Base-by-base conservation (phyloP, 64 coral and sea anemone genomes). In the Anthopleura sola region DNA sequence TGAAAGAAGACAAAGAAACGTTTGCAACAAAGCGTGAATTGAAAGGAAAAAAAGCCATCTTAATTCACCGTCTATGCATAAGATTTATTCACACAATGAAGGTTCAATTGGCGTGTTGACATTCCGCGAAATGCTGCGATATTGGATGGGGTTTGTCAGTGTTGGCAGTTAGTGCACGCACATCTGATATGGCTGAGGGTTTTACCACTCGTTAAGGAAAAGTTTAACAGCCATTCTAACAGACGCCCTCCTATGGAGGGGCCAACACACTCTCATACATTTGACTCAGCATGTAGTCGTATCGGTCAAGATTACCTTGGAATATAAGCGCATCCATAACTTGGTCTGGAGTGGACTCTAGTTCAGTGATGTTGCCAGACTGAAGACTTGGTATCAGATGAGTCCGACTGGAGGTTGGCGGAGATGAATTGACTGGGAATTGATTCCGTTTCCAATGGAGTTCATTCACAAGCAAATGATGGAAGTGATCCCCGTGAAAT, bases 401-500 rank as follows among this genome's bases (percentile, higher is more conserved):
- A 37, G 17, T 48, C 1, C 1, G 76, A 24, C 5, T 71, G 29
- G 28, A 34, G 29, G 26, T 12, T 71, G 29, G 28, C 29, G 26
- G 29, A 16, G 66, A 14, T 10, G 29, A 71, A 32, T 36, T 29
- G 66, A 20, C 9, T 15, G 29, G n/a, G 29, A 32, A n/a, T 29
- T 29, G 29, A 32, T 71, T 71, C 66, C 66, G 66, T 71, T 29
- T 71, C 66, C 66, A 71, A 12, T 71, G 29, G 66, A 71, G 26
- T 71, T 32, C 66, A 71, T 71, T 34, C 78, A 53, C 78, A 48
- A 48, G 78, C 82, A 29, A 54, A 58, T 83, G 55, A 49, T 55
- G 46, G 21, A 54, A 83, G 82, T 83, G 82, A 83, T 83, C 49
- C 50, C 82, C 82, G 82, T 83, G 82, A 54, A 83, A 83, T 83